A percentile compares a stretch with the other conserved stretches of the same genome.
phyloP scores from a whole-genome alignment of 2,797 vertebrate genomes.

The Danionella dracula region DNA sequence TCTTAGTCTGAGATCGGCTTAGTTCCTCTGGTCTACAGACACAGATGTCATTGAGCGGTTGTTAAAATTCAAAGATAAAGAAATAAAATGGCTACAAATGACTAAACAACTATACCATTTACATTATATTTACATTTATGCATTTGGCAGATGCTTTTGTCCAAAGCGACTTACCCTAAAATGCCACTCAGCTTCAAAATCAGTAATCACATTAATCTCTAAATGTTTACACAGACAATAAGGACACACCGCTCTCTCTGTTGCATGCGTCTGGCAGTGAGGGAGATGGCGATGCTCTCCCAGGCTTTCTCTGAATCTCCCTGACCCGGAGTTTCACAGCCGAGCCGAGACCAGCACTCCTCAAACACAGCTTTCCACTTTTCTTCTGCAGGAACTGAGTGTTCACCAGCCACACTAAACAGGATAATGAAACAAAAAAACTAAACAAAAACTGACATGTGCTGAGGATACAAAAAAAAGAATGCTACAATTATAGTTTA shows the following conservation, averaged over 20 bases:
- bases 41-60: background rate
- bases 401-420: conserved; percentile 68
- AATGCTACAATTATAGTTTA: too few species aligned
- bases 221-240: conserved; percentile 17
- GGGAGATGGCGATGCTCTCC: conserved; percentile 82
- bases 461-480: too few species aligned
- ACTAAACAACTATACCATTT: too few species aligned
- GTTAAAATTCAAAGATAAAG: too few species aligned
- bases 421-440: too few species aligned
- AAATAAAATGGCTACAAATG: too few species aligned
- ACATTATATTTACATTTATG: too few species aligned
- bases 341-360: conserved; percentile 79
- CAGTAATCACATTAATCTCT: too few species aligned
- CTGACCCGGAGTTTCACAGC: conserved; percentile 75
- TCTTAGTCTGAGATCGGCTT: conserved; percentile 78
- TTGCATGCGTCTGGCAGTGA: conserved; percentile 74
- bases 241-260: conserved; percentile 71
- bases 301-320: conserved; percentile 78
- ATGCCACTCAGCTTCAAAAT: too few species aligned
- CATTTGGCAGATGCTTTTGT: too few species aligned
- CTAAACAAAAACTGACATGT: too few species aligned
- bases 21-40: conserved; percentile 67
- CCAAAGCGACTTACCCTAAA: too few species aligned
- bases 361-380: conserved; percentile 84
- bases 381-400: conserved; percentile 73